Evolutionary conservation across 2,113 vertebrate genomes (phyloP).

Genomic region (Saguinus imperator): DNA sequence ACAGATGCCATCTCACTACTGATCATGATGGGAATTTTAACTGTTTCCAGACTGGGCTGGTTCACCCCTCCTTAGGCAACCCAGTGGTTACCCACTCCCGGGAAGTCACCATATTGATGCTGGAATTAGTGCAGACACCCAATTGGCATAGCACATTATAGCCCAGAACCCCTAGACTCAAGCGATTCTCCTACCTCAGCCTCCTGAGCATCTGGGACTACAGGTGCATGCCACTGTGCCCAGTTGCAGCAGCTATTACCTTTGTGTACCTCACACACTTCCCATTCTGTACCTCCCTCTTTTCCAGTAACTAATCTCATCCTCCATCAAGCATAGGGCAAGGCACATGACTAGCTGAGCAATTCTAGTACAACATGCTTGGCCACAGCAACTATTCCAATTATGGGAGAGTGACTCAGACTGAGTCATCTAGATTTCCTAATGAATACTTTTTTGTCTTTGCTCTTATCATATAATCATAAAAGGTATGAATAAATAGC

Average conservation of each 20-base stretch:
- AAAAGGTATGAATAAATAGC: background rate
- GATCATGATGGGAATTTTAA: too few relatives aligned
- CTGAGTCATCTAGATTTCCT: background rate
- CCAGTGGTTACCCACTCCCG: too few relatives aligned
- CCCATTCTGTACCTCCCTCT: background rate
- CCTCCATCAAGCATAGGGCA: background rate
- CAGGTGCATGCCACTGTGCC: too few relatives aligned
- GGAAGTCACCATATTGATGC: too few relatives aligned
- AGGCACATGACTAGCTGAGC: background rate
- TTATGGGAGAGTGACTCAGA: background rate
- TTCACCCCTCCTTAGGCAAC: too few relatives aligned
- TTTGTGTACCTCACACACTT: background rate
- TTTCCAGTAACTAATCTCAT: background rate
- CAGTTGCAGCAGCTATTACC: background rate
- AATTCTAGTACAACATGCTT: background rate
- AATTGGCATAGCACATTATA: too few relatives aligned
- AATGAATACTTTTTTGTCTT: background rate
- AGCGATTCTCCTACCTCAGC: too few relatives aligned
- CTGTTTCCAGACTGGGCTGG: too few relatives aligned
- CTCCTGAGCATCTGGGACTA: too few relatives aligned
- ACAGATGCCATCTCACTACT: too few relatives aligned
- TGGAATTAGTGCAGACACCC: too few relatives aligned
- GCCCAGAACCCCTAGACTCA: too few relatives aligned
- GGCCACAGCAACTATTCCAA: background rate
- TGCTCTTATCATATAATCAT: background rate